Evolutionary conservation across 2,888 invertebrate genomes (phyloP), one percentile per base, ranked within the genome.

Genomic region (Trissolcus japonicus): DNA sequence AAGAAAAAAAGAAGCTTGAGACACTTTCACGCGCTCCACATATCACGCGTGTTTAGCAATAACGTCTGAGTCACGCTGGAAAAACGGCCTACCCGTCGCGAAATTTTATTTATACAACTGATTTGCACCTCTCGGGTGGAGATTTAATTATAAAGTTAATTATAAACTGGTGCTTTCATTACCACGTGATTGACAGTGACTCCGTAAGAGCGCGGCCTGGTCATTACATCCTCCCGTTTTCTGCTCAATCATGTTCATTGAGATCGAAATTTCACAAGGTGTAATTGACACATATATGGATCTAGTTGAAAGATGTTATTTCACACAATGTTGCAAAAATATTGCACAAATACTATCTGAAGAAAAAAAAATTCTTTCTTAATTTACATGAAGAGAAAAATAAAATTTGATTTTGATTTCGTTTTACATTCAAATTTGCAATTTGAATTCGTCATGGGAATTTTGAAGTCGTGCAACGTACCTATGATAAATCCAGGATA

Each of bases 1-100:
- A 25, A 25, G 21, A 4, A 21, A 4, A 21, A 21, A 21, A 21
- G 4, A 21, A 25, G 25, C 25, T 25, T 25, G 25, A 25, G 25
- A 43, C n/a, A 43, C 43, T 43, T 43, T 43, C 43, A 43, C 43
- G n/a, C n/a, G 43, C 43, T 43, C 43, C 43, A 43, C 43, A 43
- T 43, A 43, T 43, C 43, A 14, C 13, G n/a, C 11, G 9, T 14
- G 43, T n/a, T 43, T 43, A 43, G 13, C n/a, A 43, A 43, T 43
- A 43, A n/a, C n/a, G n/a, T 43, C 43, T 43, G 43, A 43, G 43
- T 43, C 43, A 43, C n/a, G 43, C n/a, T 43, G 25, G 25, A 25
- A 25, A 25, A 25, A 25, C 25, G 25, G 25, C 25, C 25, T 2
- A 25, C 43, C 43, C n/a, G 43, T 4, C n/a, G 43, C 13, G 4